A percentile compares a stretch with the other conserved stretches of the same genome.
These are phyloP conservation scores for Drosophila mauritiana DNA, from an alignment of 1,140 invertebrate species.

Conservation along the genomic window DNA sequence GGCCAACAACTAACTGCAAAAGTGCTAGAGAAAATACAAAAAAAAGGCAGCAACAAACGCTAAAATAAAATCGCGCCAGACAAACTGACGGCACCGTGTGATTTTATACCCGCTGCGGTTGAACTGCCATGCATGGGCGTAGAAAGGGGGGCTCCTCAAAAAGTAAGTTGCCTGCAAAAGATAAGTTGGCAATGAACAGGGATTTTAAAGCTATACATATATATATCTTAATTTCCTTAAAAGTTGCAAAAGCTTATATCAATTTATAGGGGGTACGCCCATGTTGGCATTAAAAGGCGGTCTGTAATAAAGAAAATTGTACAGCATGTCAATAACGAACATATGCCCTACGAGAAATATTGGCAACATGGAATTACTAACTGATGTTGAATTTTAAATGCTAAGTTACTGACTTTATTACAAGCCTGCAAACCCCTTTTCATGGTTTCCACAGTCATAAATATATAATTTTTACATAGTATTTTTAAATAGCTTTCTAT, in stretches of 20 bases:
- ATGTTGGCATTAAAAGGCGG: not conserved
- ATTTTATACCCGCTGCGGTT: slow-evolving; percentile 61
- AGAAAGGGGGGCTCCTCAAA: not conserved
- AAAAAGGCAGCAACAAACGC: slow-evolving; percentile 40
- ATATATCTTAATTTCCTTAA: too few relatives aligned
- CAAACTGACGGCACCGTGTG: slow-evolving; percentile 78
- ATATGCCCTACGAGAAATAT: not conserved
- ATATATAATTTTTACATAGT: too few relatives aligned
- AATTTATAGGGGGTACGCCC: not conserved
- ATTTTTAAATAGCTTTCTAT: too few relatives aligned
- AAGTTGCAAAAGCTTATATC: too few relatives aligned
- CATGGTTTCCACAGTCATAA: too few relatives aligned
- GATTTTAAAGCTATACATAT: too few relatives aligned
- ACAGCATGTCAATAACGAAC: not conserved
- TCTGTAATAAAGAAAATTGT: slow-evolving; percentile 2
- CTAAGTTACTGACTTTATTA: too few relatives aligned
- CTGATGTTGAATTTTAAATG: too few relatives aligned
- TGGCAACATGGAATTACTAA: not conserved
- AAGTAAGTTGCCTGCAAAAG: not conserved
- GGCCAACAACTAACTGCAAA: slow-evolving; percentile 48
- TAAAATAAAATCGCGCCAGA: slow-evolving; percentile 76
- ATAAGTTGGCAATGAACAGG: too few relatives aligned
- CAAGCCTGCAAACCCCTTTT: too few relatives aligned
- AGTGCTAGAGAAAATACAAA: slow-evolving; percentile 14
- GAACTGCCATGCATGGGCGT: slow-evolving; percentile 10